Evolutionary conservation across 53 echinoderm and acorn worm genomes (phyloP), one percentile per base, ranked within the genome.

Genomic region (Echinarachnius parma): DNA sequence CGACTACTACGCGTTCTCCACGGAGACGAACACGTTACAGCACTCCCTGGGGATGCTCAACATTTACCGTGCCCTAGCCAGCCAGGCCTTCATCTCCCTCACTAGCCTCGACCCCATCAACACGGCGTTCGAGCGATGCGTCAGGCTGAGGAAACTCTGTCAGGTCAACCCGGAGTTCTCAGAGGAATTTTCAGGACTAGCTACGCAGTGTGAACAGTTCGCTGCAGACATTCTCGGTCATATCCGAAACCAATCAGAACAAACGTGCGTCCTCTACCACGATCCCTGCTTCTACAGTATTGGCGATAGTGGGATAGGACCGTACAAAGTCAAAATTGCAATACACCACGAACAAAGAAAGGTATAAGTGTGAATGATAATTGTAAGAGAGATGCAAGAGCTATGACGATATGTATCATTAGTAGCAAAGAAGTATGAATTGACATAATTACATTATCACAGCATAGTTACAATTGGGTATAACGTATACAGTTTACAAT

Each of bases 321-420:
- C 98, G 19, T 98, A 92, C 55, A 98, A 98, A 75, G 98, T 98
- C 26, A 98, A 92, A 83, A 92, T 88, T 57, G 98, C 98, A 54
- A 92, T 98, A 37, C 88, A 91, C 48, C 84, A 84, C 23, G 87
- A 98, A 77, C 98, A 98, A 60, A 85, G 87, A 58, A 98, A 98
- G 98, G 98, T 98, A 59, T n/a, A n/a, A n/a, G n/a, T n/a, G n/a
- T n/a, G n/a, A n/a, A n/a, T n/a, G n/a, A n/a, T n/a, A n/a, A n/a
- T n/a, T n/a, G n/a, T n/a, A n/a, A n/a, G n/a, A n/a, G n/a, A n/a
- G n/a, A n/a, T n/a, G n/a, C n/a, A n/a, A n/a, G n/a, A n/a, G n/a
- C n/a, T n/a, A n/a, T n/a, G n/a, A n/a, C n/a, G n/a, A n/a, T n/a
- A n/a, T n/a, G n/a, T n/a, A n/a, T n/a, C n/a, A n/a, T n/a, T n/a